Percentiles rank a stretch among this genome's conserved stretches.
Evolutionary conservation across 2,113 vertebrate genomes (phyloP).

Genomic region (Balaenoptera acutorostrata): DNA sequence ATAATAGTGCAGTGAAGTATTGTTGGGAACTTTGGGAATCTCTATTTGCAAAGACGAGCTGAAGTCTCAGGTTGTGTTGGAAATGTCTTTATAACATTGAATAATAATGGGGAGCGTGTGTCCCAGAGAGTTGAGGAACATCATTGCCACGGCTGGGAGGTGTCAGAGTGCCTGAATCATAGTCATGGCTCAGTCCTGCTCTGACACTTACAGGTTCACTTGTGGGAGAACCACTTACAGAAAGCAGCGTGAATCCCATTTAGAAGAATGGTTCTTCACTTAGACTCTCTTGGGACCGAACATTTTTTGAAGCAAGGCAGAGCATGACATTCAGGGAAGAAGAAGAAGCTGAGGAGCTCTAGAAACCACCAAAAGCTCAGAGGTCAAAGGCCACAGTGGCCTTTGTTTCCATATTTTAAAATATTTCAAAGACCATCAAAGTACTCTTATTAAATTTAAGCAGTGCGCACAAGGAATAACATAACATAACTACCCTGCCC

Average conservation of each 20-base stretch:
- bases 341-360: not conserved
- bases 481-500: not conserved
- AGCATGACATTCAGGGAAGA: not conserved
- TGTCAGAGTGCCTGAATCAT: not conserved
- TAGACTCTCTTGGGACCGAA: not conserved
- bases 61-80: not conserved
- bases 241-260: not conserved
- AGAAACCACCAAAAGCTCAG: not conserved
- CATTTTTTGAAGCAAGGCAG: not conserved
- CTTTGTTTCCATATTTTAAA: not conserved
- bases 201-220: not conserved
- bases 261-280: not conserved
- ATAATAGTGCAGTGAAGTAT: not conserved
- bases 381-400: not conserved
- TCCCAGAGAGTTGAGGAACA: not conserved
- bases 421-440: not conserved
- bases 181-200: not conserved
- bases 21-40: not conserved
- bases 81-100: not conserved
- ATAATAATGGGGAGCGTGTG: not conserved
- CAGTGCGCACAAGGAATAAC: not conserved
- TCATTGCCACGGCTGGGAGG: not conserved
- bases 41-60: not conserved
- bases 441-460: not conserved
- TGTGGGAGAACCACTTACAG: not conserved